Evolutionary conservation across 2,888 invertebrate genomes (phyloP).

Genomic region (Tetramorium bicarinatum): DNA sequence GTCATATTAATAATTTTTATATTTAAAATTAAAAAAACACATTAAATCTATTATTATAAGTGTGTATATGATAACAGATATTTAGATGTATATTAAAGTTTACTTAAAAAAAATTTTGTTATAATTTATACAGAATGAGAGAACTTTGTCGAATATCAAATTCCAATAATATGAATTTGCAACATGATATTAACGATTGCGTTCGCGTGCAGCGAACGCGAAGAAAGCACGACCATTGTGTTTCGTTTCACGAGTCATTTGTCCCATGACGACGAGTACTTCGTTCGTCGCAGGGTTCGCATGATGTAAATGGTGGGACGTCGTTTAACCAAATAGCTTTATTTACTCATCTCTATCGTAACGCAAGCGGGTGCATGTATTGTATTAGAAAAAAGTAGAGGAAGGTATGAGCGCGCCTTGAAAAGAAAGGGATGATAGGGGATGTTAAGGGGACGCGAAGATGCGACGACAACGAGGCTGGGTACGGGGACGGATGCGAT

Average conservation of each 20-base stretch:
- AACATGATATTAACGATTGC: constrained; percentile 35
- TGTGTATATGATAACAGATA: background rate
- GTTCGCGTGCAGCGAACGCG: constrained; percentile 8
- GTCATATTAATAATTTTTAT: background rate
- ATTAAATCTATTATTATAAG: background rate
- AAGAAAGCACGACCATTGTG: constrained; percentile 31
- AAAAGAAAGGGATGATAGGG: constrained; percentile 8
- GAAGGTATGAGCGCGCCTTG: constrained; percentile 33
- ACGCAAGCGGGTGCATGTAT: constrained; percentile 56
- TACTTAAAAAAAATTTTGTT: no score
- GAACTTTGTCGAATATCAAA: background rate
- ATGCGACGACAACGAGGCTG: constrained; percentile 23
- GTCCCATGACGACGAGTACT: constrained; percentile 71
- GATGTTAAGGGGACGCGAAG: constrained; percentile 22
- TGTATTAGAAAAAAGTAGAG: constrained; percentile 50
- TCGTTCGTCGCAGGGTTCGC: constrained; percentile 72
- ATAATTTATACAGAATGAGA: background rate
- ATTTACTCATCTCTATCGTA: constrained; percentile 72
- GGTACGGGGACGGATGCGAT: constrained; percentile 61
- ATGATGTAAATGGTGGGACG: constrained; percentile 72
- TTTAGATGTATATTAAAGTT: background rate
- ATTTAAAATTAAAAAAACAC: background rate
- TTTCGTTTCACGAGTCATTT: constrained; percentile 82
- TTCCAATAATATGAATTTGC: background rate
- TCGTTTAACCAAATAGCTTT: constrained; percentile 80